Conservation (phyloP, 2,113 vertebrate species). For the Ploceus nigricollis region DNA sequence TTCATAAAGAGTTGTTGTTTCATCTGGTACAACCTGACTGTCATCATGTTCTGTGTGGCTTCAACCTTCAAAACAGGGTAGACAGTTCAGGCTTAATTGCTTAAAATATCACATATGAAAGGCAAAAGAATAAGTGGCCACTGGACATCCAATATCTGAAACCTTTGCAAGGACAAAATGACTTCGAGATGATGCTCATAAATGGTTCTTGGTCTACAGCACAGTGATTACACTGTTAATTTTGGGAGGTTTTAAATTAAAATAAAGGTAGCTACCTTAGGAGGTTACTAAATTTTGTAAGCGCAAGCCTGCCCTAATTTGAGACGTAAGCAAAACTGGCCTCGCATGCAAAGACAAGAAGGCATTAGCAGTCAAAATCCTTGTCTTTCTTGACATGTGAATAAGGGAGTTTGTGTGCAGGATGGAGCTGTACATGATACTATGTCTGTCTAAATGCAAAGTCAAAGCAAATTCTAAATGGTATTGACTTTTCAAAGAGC, state of each 20-base stretch:
- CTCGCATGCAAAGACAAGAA: background rate
- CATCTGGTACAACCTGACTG: background rate
- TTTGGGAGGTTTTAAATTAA: background rate
- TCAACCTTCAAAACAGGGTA: background rate
- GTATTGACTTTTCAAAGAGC: constrained; percentile 21
- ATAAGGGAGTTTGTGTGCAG: background rate
- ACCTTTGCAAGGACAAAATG: background rate
- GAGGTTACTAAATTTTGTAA: background rate
- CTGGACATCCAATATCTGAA: background rate
- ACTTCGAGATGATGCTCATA: background rate
- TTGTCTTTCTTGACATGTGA: background rate
- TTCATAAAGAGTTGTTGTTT: background rate
- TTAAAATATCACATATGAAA: background rate
- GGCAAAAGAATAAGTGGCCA: background rate
- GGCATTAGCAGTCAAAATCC: background rate
- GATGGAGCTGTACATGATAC: background rate
- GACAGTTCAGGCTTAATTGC: background rate
- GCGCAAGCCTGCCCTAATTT: background rate
- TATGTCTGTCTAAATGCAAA: constrained; percentile 20
- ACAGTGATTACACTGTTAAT: background rate
- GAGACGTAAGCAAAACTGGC: background rate
- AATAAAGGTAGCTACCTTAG: background rate
- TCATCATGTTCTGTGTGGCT: background rate
- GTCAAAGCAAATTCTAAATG: constrained; percentile 26
- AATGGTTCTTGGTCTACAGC: background rate